Percentiles rank a stretch among this genome's conserved stretches.
Conservation (phyloP, 2,113 vertebrate species). For the Microtus montanus region DNA sequence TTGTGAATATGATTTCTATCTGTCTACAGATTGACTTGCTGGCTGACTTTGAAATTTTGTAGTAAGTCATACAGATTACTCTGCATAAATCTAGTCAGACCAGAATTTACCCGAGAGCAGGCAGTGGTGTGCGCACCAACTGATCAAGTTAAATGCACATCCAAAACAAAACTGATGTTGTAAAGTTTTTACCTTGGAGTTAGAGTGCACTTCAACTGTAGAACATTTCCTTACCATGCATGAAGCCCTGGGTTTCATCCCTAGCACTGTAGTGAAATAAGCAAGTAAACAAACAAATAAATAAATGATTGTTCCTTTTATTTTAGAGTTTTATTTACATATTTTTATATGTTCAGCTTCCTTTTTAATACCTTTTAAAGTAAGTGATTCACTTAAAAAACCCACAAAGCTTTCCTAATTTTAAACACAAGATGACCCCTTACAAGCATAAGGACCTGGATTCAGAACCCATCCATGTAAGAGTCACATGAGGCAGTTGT, state of each 20-base stretch:
- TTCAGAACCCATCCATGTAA: background rate
- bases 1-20: slow-evolving; percentile 18
- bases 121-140: rapidly evolving
- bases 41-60: slow-evolving; percentile 35
- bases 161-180: background rate
- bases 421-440: background rate
- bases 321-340: background rate
- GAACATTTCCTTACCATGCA: background rate
- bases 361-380: background rate
- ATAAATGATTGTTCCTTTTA: background rate
- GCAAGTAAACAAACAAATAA: background rate
- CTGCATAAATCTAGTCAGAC: background rate
- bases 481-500: background rate
- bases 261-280: background rate
- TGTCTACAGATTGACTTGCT: slow-evolving; percentile 12
- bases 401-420: background rate
- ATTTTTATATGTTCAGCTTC: background rate
- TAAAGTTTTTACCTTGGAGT: background rate
- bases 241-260: background rate
- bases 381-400: background rate
- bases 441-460: background rate
- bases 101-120: background rate
- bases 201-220: background rate
- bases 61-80: background rate
- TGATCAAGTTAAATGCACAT: background rate